Evolutionary conservation across 2,888 invertebrate genomes (phyloP), one percentile per base, ranked within the genome.

Genomic region (Leptothorax acervorum): DNA sequence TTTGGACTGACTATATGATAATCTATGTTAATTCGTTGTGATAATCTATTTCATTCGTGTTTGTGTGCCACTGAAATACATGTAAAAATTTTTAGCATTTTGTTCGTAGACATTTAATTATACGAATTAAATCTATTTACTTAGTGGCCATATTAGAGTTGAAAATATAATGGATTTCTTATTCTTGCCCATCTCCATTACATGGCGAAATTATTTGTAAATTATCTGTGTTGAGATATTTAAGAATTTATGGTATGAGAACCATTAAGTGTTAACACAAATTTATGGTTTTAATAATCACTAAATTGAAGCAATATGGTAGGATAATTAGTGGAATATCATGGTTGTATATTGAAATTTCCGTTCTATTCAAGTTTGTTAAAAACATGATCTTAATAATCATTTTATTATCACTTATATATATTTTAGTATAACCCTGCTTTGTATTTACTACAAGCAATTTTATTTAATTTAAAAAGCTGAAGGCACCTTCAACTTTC

Each of bases 381-480:
- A 74, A 62, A 62, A 62, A 62, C 6, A n/a, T 31, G 11, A 70
- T 28, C 51, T 70, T 68, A 48, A 45, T 68, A 48, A 48, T 45
- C 1, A 68, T 51, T 31, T 11, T 51, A 42, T 28, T 4, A 60
- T 62, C 8, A 51, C 48, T 31, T 15, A 35, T 23, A 23, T 23
- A 23, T 23, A 23, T 51, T 65, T 51, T 12, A 3, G 5, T 28
- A 23, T 51, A 28, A 76, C 28, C 12, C 0, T 8, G 2, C 66
- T 42, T 65, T 66, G 51, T 65, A 74, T 60, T 60, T 51, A 3
- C 45, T 51, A 3, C 0, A 23, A 39, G 3, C 4, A 53, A 65
- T 53, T 28, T 66, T 39, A 18, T 23, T 76, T 18, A 9, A 23
- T 76, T 3, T 2, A 39, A 39, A n/a, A 35, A 35, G 15, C 18